Base-by-base conservation (phyloP, 2,888 invertebrate species). In the Epistrophe grossulariae region DNA sequence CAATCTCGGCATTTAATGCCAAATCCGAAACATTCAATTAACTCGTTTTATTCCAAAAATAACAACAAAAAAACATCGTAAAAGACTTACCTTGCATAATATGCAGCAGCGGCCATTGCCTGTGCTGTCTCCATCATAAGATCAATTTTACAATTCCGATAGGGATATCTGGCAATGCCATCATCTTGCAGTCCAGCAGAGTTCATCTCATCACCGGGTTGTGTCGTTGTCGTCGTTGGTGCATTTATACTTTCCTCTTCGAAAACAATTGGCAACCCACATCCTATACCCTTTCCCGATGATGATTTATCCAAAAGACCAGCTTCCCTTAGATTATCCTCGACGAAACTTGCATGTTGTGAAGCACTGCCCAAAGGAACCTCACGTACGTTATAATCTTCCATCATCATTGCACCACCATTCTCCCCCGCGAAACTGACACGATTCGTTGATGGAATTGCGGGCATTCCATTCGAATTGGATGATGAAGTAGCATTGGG, bases 121-220 rank as follows among this genome's bases (percentile, higher is more conserved):
- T 91, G 91, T 4, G 91, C 91, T 66, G 91, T 91, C 88, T 91
- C 91, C 82, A 91, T 88, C 87, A 90, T 90, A 74, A 91, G 90
- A 89, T 91, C 91, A 84, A 91, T 91, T 89, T 91, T 91, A 78
- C 91, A 90, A 88, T 91, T 91, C 50, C 91, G 89, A 89, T 91
- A 91, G 10, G 90, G 90, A 70, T 90, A 89, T 84, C 90, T 90
- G 7, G 91, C 90, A 7, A 90, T 89, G 28, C 89, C 90, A 60
- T 89, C 89, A 78, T 89, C 87, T n/a, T 52, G 70, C 13, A 43
- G n/a, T 60, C 38, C 80, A 50, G 8, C 62, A 28, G 73, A 66
- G 31, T 64, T 82, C 8, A 59, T n/a, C 4, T 76, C 87, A 9
- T 64, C 74, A 8, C 31, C 59, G 0, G 28, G 24, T 15, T 28